These are phyloP conservation scores for Benitochromis conjunctus DNA, from an alignment of 2,113 vertebrate genomes.

Conservation along the genomic window DNA sequence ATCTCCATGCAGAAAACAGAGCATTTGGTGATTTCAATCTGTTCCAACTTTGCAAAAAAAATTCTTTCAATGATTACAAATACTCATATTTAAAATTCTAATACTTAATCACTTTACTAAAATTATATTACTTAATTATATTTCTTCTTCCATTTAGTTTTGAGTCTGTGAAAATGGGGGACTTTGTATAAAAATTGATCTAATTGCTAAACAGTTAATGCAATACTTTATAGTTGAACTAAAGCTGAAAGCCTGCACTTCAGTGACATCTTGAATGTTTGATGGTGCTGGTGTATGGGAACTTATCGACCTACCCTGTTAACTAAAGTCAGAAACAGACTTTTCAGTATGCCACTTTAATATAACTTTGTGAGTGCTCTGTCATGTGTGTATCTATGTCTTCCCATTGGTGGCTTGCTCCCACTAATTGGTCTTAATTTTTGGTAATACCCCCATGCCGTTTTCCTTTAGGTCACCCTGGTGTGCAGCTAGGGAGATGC, in stretches of 20 bases:
- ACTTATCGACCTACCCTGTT: not conserved
- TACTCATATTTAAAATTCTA: not conserved
- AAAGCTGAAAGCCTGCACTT: accelerated
- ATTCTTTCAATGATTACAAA: not conserved
- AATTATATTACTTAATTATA: not conserved
- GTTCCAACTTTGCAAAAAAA: not conserved
- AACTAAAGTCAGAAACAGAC: not conserved
- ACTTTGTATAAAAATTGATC: not conserved
- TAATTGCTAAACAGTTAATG: accelerated
- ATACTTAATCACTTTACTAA: not conserved
- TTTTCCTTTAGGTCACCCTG: constrained; percentile 63
- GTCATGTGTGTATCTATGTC: constrained; percentile 54
- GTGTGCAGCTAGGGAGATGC: constrained; percentile 58
- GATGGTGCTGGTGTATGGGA: not conserved
- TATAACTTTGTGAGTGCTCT: constrained; percentile 1
- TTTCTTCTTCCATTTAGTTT: not conserved
- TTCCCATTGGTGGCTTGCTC: constrained; percentile 43
- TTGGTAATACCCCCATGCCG: constrained; percentile 69
- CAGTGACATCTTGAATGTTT: not conserved
- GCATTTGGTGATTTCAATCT: not conserved
- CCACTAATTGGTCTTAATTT: constrained; percentile 78
- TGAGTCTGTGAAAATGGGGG: accelerated
- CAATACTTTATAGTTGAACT: not conserved
- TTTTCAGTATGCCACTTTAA: not conserved
- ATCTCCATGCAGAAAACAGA: not conserved